Percentiles rank a stretch among this genome's conserved stretches.
These are phyloP conservation scores for Crocodylus rhombifer DNA, from an alignment of 2,797 vertebrate species.

Conservation along the genomic window DNA sequence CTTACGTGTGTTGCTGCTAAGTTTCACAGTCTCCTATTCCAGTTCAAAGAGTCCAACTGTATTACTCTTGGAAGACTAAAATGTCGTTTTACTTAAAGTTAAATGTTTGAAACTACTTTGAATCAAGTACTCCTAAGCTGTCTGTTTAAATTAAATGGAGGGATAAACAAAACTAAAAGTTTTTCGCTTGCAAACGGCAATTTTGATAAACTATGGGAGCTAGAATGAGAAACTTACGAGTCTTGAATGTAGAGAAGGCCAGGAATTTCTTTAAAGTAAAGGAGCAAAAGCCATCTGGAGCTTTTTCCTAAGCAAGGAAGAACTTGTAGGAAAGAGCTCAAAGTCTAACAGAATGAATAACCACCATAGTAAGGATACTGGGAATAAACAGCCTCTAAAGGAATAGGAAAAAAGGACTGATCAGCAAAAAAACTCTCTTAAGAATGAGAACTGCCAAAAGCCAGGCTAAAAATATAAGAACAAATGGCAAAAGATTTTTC, in stretches of 20 bases:
- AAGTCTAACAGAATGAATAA: background rate
- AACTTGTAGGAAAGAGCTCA: fast-evolving
- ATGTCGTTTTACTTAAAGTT: constrained; percentile 13
- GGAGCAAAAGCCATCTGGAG: background rate
- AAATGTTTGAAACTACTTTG: background rate
- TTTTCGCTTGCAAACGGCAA: background rate
- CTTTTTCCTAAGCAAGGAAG: background rate
- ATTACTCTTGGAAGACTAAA: background rate
- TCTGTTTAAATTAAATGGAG: background rate
- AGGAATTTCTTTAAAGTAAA: background rate
- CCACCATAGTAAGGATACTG: background rate
- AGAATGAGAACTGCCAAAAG: background rate
- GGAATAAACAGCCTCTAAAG: background rate
- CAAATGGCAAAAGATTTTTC: too few relatives aligned
- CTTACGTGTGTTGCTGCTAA: background rate
- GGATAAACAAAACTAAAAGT: background rate
- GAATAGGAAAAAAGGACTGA: fast-evolving
- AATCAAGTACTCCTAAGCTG: background rate
- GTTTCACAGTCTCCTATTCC: background rate
- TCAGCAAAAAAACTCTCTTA: constrained; percentile 14
- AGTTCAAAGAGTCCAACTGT: background rate
- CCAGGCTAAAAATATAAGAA: background rate
- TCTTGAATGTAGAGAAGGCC: background rate
- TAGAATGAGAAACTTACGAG: background rate
- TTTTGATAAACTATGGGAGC: background rate